Conservation (phyloP, 2,888 invertebrate genomes). For the Antheraea assamensis region DNA sequence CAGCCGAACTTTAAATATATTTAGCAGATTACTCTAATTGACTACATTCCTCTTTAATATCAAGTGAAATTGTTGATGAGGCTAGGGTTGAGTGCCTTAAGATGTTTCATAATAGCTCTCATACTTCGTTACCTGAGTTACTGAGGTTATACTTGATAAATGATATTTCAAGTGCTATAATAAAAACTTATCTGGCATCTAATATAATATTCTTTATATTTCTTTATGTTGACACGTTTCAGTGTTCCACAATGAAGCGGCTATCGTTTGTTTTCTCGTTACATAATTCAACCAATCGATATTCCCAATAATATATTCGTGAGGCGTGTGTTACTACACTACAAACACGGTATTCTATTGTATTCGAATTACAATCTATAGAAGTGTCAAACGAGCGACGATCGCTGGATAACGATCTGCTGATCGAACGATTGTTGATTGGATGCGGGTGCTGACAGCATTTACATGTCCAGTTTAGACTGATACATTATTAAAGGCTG, state of each 20-base stretch:
- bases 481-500: conserved; percentile 13
- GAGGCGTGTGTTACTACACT: conserved; percentile 33
- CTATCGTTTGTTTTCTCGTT: neutral
- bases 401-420: conserved; percentile 51
- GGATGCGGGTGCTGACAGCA: conserved; percentile 56
- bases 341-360: conserved; percentile 45
- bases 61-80: neutral
- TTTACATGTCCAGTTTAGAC: conserved; percentile 27
- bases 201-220: neutral
- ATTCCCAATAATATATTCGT: conserved; percentile 47
- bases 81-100: too few species aligned
- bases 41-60: neutral
- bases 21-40: neutral
- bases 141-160: too few species aligned
- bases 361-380: conserved; percentile 46
- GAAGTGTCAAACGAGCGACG: conserved; percentile 39
- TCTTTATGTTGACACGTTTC: neutral
- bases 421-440: conserved; percentile 48
- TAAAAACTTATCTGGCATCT: neutral
- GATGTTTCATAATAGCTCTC: too few species aligned
- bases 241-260: neutral
- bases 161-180: too few species aligned
- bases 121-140: too few species aligned
- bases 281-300: conserved; percentile 22
- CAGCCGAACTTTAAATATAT: neutral